phyloP scores from a whole-genome alignment of 1,140 invertebrate species.

The Drosophila dunni region DNA sequence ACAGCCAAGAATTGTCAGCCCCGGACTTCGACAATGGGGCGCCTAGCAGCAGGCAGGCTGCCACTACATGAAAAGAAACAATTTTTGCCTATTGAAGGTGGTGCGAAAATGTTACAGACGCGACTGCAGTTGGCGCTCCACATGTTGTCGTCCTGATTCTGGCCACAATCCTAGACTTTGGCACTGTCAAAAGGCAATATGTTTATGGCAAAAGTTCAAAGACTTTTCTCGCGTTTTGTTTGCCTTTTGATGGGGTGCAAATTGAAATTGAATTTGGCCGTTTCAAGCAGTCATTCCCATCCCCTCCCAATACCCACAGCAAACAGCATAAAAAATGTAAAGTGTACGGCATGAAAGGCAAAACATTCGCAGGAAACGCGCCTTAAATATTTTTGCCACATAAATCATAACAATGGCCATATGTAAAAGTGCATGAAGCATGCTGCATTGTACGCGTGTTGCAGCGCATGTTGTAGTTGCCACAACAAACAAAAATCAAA shows the following conservation, averaged over 20 bases:
- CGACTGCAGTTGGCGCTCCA: constrained; percentile 64
- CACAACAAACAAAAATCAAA: constrained; percentile 74
- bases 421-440: constrained; percentile 70
- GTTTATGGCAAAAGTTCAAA: constrained; percentile 79
- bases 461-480: constrained; percentile 33
- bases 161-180: constrained; percentile 28
- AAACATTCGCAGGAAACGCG: constrained; percentile 71
- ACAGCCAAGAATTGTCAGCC: constrained; percentile 28
- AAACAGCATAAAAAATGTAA: constrained; percentile 14
- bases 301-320: not conserved
- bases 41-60: constrained; percentile 39
- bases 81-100: constrained; percentile 48
- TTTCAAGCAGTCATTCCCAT: not conserved
- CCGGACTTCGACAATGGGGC: constrained; percentile 51
- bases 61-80: constrained; percentile 34
- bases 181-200: constrained; percentile 60
- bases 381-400: constrained; percentile 77
- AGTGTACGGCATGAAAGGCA: constrained; percentile 42
- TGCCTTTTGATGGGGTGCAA: constrained; percentile 79
- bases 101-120: constrained; percentile 8
- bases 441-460: constrained; percentile 32
- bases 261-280: constrained; percentile 74
- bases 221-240: constrained; percentile 67
- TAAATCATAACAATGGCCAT: constrained; percentile 80
- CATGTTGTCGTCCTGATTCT: constrained; percentile 62